Evolutionary conservation across 2,888 invertebrate genomes (phyloP), one percentile per base, ranked within the genome.

Genomic region (Plemyria rubiginata): DNA sequence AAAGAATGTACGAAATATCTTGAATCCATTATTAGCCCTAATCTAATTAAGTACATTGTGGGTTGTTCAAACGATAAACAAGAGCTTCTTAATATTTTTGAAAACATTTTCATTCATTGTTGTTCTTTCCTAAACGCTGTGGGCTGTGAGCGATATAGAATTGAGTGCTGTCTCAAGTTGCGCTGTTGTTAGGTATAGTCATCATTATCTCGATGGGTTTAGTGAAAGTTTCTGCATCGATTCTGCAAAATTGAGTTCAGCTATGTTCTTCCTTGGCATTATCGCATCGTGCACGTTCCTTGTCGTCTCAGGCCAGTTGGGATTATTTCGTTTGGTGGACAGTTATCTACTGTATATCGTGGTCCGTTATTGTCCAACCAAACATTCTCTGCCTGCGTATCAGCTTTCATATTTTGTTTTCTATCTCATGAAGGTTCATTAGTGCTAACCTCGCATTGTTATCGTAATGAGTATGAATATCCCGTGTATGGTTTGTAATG

Each of bases 391-490:
- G 15, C 43, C 8, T 32, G 41, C 9, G 45, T 45, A 45, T 45
- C 16, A 40, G 28, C 12, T 58, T 40, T 58, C 38, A 43, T 59
- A 48, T 54, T 40, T 40, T 41, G 28, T 13, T 48, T 48, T 40
- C 15, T 62, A 52, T 60, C 52, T 38, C 48, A 36, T 50, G 53
- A 15, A 13, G 59, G 50, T 61, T 57, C 60, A 58, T 62, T 65
- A 69, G 57, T 49, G 54, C 28, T 50, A 64, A 49, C 51, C 51
- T 54, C 48, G 62, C 62, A 63, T 71, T 71, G 69, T 71, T 65
- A 43, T 59, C 56, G 53, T 67, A 71, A 71, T 69, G 70, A 71
- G 67, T 62, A 66, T 55, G 59, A 65, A 60, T 65, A 70, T 65
- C 62, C 48, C 54, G 28, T 52, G 28, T 52, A 43, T 48, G 49